phyloP scores from a whole-genome alignment of 2,888 invertebrate species.

The Macrosoma leucophasiata region DNA sequence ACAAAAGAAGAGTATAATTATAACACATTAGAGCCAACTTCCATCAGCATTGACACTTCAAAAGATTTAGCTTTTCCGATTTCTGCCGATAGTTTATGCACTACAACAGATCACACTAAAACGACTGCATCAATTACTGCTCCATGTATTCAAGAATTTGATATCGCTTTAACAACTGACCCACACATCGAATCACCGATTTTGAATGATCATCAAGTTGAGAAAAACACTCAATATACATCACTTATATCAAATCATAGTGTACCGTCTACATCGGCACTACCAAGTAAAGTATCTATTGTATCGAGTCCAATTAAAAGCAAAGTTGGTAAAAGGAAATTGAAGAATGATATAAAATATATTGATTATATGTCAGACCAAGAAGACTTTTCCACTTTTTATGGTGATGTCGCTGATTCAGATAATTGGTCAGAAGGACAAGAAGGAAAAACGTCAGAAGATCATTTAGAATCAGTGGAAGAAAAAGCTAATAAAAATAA shows the following conservation, averaged over 20 bases:
- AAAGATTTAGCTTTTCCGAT: slow-evolving; percentile 1
- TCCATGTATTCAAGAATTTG: slow-evolving; percentile 4
- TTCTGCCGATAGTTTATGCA: slow-evolving; percentile 2
- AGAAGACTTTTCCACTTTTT: slow-evolving; percentile 14
- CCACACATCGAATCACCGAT: slow-evolving; percentile 6
- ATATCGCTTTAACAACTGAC: slow-evolving; percentile 7
- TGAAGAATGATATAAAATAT: slow-evolving; percentile 7
- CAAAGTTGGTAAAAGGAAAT: slow-evolving; percentile 7
- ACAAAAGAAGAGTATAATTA: neutral
- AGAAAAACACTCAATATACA: slow-evolving; percentile 8
- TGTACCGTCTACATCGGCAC: slow-evolving; percentile 9
- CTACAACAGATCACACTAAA: slow-evolving; percentile 8
- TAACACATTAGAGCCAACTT: neutral
- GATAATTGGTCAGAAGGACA: slow-evolving; percentile 15
- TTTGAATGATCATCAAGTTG: slow-evolving; percentile 9
- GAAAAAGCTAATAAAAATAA: slow-evolving; percentile 8
- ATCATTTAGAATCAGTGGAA: slow-evolving; percentile 7
- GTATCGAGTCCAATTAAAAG: slow-evolving; percentile 9
- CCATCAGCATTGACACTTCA: neutral
- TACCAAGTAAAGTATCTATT: slow-evolving; percentile 8
- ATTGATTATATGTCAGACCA: slow-evolving; percentile 15
- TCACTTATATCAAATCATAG: slow-evolving; percentile 9
- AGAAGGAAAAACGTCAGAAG: slow-evolving; percentile 8
- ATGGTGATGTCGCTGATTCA: slow-evolving; percentile 10
- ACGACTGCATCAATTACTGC: slow-evolving; percentile 5